Base-by-base conservation (phyloP, 2,113 vertebrate genomes). In the Zosterops japonicus region DNA sequence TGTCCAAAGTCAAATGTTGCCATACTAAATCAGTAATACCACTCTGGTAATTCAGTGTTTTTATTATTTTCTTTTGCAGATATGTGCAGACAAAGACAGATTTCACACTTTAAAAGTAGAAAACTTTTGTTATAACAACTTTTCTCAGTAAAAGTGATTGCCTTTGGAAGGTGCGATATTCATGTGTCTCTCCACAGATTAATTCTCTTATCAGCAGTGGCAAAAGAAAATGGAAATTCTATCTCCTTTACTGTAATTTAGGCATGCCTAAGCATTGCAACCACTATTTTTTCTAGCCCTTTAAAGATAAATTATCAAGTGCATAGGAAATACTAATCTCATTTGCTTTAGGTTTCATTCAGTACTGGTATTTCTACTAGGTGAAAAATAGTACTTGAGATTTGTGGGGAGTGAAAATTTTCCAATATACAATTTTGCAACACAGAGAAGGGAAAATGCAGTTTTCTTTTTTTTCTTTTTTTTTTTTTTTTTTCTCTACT, bases 51-150 rank as follows among this genome's bases (percentile, higher is more conserved):
- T 74, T 64, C 19, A 50, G 14, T 35, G 18, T 1, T 36, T 67
- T 41, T 17, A 9, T 77, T 76, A 64, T 80, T 56, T 41, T 22
- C 6, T 60, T 87, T 75, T 81, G 25, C n/a, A 68, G 53, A 29
- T 72, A 27, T 33, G 4, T 76, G 24, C 11, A 75, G 72, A 64
- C 0, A 1, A 63, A 85, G 53, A 42, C 5, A 6, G 36, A 91
- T 90, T 94, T 95, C 87, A 88, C 85, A 83, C 88, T 80, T 83
- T 64, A 72, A 77, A 90, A 91, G 72, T 44, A 83, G 75, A 88
- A 90, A 94, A 71, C 60, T 95, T 95, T 83, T 86, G 44, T 93
- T 90, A 56, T 93, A 97, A 86, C 55, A 70, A 86, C 90, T 95
- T 91, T 70, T 83, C 59, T 80, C 60, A 11, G 35, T 81, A 50